Evolutionary conservation across 2,888 invertebrate genomes (phyloP), one percentile per base, ranked within the genome.

Genomic region (Drosophila mettleri): DNA sequence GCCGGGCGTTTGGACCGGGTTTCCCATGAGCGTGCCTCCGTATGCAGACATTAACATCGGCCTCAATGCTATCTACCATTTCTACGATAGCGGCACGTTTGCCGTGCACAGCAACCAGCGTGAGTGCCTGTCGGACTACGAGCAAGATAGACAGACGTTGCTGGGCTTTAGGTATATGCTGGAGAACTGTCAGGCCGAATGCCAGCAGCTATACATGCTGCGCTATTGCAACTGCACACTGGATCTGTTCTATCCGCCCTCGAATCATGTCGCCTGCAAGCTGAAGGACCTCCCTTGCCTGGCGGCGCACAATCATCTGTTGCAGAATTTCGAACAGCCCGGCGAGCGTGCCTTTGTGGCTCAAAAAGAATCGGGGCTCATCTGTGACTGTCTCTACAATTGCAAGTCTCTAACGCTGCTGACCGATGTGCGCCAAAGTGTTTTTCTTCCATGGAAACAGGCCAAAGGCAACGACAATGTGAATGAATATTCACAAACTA

Each of bases 331-430:
- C 8, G 88, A 86, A 27, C 74, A 85, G 10, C 55, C 66, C 0
- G 88, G 73, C 0, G 90, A 89, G 53, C 77, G 78, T n/a, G 38
- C 84, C 1, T 89, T 70, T 71, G 81, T 90, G 9, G 46, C 79
- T 12, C 57, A 69, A 22, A 63, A 64, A 18, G 54, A 69, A 9
- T 61, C 71, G 12, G 91, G 89, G 24, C 82, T 92, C 68, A 63
- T 80, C 20, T 92, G 92, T 74, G 71, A 83, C 5, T 92, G 92
- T 45, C 64, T 89, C 29, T 80, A 80, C 20, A 91, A 90, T 57
- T 92, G 92, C 63, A 71, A 84, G 18, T 89, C 90, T 0, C 66
- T 92, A 18, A 86, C 77, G 5, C 80, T 89, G 54, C 24, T 80
- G 7, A 64, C 73, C 1, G 84, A 88, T 54, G 62, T 88, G 9